Evolutionary conservation across 2,888 invertebrate genomes (phyloP), one percentile per base, ranked within the genome.

Genomic region (Odontocolon sp.): DNA sequence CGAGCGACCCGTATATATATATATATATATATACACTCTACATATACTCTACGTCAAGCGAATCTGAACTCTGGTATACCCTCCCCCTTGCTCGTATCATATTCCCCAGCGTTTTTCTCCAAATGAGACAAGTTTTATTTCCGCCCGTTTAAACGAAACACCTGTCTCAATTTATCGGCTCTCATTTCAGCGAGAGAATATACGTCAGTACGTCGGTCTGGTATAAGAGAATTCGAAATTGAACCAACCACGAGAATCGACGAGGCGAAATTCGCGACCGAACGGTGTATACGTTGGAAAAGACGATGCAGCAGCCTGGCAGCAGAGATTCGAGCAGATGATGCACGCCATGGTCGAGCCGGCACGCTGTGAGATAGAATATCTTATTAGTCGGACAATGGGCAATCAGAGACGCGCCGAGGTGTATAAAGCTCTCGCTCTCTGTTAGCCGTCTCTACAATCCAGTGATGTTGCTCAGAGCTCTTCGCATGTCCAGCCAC

Each of bases 331-430:
- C 47, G 56, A 63, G 68, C 54, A 47, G 76, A 66, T 71, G 76
- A 71, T 70, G 70, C 66, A 45, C 52, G 52, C 66, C 66, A 36
- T 69, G 66, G 28, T 42, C 67, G 63, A 70, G 69, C 45, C 61
- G 56, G 68, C 74, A 57, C 68, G 61, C 63, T 47, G 63, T 69
- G 74, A 74, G 85, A 86, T 85, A 87, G 87, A 89, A 88, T 88
- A 88, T 87, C 88, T 89, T 88, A 88, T 89, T 88, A 89, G 86
- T 84, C 84, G 89, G 87, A 89, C 89, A 88, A 88, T 89, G 87
- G 88, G 87, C 88, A 89, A 89, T 89, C 88, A 89, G 87, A 87
- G 84, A 85, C 84, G 86, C 85, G 63, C 31, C 36, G 50, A 68
- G 63, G 36, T 54, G 40, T 84, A 83, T 86, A 86, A 85, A 85